Evolutionary conservation across 2,888 invertebrate genomes (phyloP).

Genomic region (Caenorhabditis drosophilae): DNA sequence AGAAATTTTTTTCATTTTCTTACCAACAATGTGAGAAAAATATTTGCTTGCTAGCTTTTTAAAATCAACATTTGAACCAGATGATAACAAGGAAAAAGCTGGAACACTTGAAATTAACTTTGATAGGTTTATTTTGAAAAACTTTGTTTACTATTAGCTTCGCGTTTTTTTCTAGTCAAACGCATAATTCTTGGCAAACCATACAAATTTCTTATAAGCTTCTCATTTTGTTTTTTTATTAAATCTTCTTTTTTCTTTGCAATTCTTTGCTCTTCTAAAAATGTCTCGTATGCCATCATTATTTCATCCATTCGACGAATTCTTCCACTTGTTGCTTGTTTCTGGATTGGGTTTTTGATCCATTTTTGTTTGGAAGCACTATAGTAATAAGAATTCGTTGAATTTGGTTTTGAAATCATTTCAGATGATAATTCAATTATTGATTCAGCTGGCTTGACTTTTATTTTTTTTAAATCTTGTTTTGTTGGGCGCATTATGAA

Average conservation of each 20-base stretch:
- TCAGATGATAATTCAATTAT: slow-evolving; percentile 15
- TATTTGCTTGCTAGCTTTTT: slow-evolving; percentile 29
- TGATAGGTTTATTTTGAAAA: background rate
- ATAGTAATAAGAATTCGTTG: slow-evolving; percentile 17
- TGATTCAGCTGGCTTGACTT: slow-evolving; percentile 19
- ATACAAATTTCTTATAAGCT: slow-evolving; percentile 18
- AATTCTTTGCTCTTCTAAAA: slow-evolving; percentile 36
- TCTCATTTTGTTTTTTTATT: slow-evolving; percentile 7
- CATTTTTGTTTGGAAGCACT: slow-evolving; percentile 18
- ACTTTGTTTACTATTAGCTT: background rate
- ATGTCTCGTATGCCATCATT: slow-evolving; percentile 43
- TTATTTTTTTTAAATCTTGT: slow-evolving; percentile 17
- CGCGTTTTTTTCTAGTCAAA: slow-evolving; percentile 13
- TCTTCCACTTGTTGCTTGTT: slow-evolving; percentile 13
- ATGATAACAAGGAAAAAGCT: too few species aligned
- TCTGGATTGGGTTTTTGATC: slow-evolving; percentile 41
- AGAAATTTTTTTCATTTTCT: slow-evolving; percentile 20
- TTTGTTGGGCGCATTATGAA: background rate
- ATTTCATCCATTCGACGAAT: slow-evolving; percentile 20
- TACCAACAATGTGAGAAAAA: slow-evolving; percentile 16
- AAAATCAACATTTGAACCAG: slow-evolving; percentile 10
- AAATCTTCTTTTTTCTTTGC: slow-evolving; percentile 28
- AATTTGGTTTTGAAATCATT: background rate
- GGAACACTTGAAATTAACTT: background rate
- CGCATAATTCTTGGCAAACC: slow-evolving; percentile 25